Conservation (phyloP, 2,113 vertebrate species). For the Martes martes region DNA sequence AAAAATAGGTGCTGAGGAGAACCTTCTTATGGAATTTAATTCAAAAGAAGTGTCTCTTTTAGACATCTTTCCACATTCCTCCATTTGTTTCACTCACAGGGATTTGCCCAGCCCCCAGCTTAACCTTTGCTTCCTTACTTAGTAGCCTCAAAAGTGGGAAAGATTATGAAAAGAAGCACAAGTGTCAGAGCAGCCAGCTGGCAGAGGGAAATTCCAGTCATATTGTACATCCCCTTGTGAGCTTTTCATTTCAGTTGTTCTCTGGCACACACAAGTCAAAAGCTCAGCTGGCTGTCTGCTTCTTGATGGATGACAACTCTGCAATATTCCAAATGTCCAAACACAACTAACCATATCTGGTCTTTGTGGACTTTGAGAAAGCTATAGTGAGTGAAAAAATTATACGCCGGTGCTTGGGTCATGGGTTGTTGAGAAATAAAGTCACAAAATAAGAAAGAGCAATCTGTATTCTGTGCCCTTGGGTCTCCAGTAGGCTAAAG, state of each 20-base stretch:
- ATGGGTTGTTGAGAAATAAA: conserved; percentile 42
- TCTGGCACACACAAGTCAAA: conserved; percentile 35
- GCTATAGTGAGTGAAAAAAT: neutral
- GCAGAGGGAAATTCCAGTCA: conserved; percentile 49
- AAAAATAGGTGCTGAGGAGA: neutral
- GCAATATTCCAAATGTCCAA: neutral
- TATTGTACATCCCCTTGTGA: neutral
- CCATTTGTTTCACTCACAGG: conserved; percentile 17
- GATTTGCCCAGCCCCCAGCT: neutral
- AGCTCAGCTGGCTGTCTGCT: conserved; percentile 32
- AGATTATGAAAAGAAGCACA: conserved; percentile 30
- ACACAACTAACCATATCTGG: neutral
- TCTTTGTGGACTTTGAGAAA: neutral
- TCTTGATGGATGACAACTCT: neutral
- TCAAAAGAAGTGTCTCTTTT: neutral
- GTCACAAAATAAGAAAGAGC: conserved; percentile 12
- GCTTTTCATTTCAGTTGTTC: conserved; percentile 45
- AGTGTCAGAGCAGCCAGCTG: conserved; percentile 45
- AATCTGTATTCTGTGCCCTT: neutral
- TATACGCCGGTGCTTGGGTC: neutral
- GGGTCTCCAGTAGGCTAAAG: conserved; percentile 13
- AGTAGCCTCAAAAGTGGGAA: conserved; percentile 37
- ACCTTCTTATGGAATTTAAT: neutral
- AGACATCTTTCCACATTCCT: neutral
- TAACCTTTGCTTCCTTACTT: conserved; percentile 60